These are phyloP conservation scores for Phytoseiulus persimilis DNA, from an alignment of 2,888 invertebrate species.

Conservation along the genomic window DNA sequence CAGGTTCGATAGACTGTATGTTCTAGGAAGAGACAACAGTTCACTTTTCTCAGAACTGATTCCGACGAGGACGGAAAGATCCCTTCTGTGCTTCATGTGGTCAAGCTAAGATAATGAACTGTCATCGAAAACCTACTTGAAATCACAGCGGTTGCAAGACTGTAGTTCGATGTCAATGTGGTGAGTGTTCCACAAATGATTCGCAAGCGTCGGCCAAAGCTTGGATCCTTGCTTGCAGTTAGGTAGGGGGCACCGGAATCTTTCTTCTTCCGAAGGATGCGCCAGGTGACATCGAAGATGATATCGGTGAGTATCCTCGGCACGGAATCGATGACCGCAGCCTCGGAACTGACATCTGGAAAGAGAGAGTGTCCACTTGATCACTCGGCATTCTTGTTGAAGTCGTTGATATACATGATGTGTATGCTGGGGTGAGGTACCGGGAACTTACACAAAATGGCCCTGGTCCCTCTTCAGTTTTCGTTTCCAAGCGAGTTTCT, in stretches of 20 bases:
- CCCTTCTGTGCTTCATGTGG: not conserved
- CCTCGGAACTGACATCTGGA: constrained; percentile 20
- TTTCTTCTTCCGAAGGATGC: constrained; percentile 20
- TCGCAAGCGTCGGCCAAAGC: constrained; percentile 18
- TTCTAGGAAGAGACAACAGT: not conserved
- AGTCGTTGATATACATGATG: too few relatives aligned
- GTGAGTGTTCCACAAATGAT: constrained; percentile 32
- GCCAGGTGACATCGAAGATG: constrained; percentile 25
- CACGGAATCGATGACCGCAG: not conserved
- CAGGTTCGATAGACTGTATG: constrained; percentile 28
- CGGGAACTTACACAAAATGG: constrained; percentile 16
- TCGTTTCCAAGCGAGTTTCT: constrained; percentile 23
- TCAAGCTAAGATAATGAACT: not conserved
- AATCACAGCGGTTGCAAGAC: constrained; percentile 31
- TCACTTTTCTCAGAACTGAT: not conserved
- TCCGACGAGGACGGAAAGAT: not conserved
- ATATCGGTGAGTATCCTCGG: constrained; percentile 19
- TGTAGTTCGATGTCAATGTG: constrained; percentile 16
- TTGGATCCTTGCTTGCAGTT: constrained; percentile 9
- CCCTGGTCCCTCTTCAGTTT: constrained; percentile 19
- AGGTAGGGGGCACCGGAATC: constrained; percentile 9
- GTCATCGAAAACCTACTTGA: not conserved
- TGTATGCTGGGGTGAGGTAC: too few relatives aligned
- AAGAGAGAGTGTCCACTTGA: not conserved
- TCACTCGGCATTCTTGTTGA: too few relatives aligned